Conservation (phyloP, 2,888 invertebrate species). For the Tachystola acroxantha region DNA sequence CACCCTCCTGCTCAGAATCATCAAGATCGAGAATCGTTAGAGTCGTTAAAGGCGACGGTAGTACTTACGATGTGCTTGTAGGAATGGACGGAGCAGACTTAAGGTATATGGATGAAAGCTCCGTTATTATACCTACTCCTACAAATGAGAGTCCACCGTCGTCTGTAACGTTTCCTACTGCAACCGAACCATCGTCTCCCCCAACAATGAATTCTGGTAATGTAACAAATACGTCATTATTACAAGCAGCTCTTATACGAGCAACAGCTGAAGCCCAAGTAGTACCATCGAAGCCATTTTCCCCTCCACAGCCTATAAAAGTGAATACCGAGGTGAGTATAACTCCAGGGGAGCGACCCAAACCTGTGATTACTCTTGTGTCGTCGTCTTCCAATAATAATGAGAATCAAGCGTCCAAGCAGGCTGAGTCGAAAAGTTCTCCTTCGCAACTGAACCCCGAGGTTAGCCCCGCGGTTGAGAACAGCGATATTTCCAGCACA, state of each 20-base stretch:
- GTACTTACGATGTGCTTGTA: constrained; percentile 86
- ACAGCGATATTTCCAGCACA: constrained; percentile 68
- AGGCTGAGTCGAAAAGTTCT: constrained; percentile 51
- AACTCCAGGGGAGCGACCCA: constrained; percentile 75
- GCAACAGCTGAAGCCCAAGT: constrained; percentile 80
- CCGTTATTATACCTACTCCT: constrained; percentile 88
- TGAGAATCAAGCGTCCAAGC: constrained; percentile 54
- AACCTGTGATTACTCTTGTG: constrained; percentile 82
- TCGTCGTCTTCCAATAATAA: constrained; percentile 69
- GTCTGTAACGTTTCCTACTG: constrained; percentile 78
- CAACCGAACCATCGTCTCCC: constrained; percentile 81
- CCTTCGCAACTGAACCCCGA: constrained; percentile 56
- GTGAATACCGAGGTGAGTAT: constrained; percentile 85
- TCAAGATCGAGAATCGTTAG: constrained; percentile 74
- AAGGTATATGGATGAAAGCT: constrained; percentile 94
- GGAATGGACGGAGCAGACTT: constrained; percentile 92
- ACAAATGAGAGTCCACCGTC: constrained; percentile 87
- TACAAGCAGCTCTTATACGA: constrained; percentile 85
- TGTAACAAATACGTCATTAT: constrained; percentile 80
- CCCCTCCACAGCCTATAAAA: constrained; percentile 73
- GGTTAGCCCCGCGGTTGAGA: constrained; percentile 62
- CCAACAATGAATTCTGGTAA: constrained; percentile 67
- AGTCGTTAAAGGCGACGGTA: constrained; percentile 76
- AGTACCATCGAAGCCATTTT: constrained; percentile 58
- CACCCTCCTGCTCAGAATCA: constrained; percentile 76